Base-by-base conservation (phyloP, 2,888 invertebrate species). In the Amphiduros pacificus region DNA sequence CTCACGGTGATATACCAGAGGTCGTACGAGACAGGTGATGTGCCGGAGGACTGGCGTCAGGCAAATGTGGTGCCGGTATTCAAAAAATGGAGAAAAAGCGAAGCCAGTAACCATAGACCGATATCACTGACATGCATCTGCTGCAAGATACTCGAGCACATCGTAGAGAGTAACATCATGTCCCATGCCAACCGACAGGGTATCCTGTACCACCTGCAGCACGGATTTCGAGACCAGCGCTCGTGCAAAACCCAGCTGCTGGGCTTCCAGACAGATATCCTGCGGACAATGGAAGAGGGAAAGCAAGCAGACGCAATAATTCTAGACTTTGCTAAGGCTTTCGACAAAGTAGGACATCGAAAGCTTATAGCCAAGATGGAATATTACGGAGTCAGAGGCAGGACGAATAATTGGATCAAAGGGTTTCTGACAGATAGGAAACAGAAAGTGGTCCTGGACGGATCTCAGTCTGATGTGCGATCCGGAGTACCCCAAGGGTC, bases 71-170 rank as follows among this genome's bases (percentile, higher is more conserved):
- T 55, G 3, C 65, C 61, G 4, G 50, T 70, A 9, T 67, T 62
- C 59, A 69, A 67, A 55, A 65, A 67, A 56, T 65, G 67, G 1
- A 58, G 65, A 49, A 48, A 40, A 32, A 55, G n/a, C n/a, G n/a
- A n/a, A n/a, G n/a, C n/a, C n/a, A n/a, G n/a, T n/a, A n/a, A 70
- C 59, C 67, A 69, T 36, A 44, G 66, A 31, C 70, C 66, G 11
- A 56, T 69, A 17, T 67, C 62, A 0, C 53, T 70, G 17, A 67
- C 64, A 5, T 28, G 63, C 20, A 27, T 65, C 9, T 27, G 48
- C 20, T 65, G 65, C 24, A 69, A 68, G 50, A 22, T 68, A 20
- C 32, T 71, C 11, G 66, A 71, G 48, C 63, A 69, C 50, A 60
- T 66, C n/a, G 32, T 68, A 9, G 27, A 52, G 29, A 64, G 65